Conservation (phyloP, 2,888 invertebrate species). For the Drosophila niveifrons region DNA sequence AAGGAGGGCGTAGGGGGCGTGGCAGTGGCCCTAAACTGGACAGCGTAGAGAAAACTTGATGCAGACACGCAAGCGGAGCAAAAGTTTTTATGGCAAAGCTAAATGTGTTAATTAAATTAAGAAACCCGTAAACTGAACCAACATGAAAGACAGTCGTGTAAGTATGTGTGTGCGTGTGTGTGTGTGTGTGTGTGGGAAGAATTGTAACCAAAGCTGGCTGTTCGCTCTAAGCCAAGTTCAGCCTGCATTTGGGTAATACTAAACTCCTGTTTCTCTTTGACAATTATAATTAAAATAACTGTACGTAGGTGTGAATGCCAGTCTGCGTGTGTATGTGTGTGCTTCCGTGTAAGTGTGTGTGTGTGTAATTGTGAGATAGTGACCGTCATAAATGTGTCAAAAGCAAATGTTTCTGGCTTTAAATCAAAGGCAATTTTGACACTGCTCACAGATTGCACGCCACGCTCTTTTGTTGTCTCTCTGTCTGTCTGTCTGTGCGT, state of each 20-base stretch:
- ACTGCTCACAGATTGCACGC: slow-evolving; percentile 14
- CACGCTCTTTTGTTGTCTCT: slow-evolving; percentile 1
- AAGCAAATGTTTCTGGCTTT: slow-evolving; percentile 33
- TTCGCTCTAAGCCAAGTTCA: not conserved
- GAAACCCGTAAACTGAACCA: not conserved
- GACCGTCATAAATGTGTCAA: slow-evolving; percentile 37
- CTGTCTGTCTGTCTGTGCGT: not conserved
- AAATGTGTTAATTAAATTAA: slow-evolving; percentile 58
- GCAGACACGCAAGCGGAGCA: slow-evolving; percentile 31
- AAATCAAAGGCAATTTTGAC: slow-evolving; percentile 40
- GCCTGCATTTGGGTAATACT: not conserved
- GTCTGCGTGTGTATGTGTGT: not conserved
- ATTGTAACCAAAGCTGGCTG: not conserved
- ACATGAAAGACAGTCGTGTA: not conserved
- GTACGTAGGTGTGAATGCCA: not conserved
- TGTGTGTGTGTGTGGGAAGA: not conserved
- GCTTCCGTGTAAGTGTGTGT: not conserved
- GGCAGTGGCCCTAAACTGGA: slow-evolving; percentile 4
- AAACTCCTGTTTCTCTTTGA: not conserved
- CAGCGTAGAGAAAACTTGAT: not conserved
- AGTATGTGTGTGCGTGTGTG: not conserved
- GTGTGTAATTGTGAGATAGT: slow-evolving; percentile 3
- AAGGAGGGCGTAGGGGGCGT: not conserved
- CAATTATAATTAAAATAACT: slow-evolving; percentile 1
- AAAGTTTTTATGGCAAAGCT: slow-evolving; percentile 34